These are phyloP conservation scores for Notothenia rossii DNA, from an alignment of 2,113 vertebrate genomes.

Conservation along the genomic window DNA sequence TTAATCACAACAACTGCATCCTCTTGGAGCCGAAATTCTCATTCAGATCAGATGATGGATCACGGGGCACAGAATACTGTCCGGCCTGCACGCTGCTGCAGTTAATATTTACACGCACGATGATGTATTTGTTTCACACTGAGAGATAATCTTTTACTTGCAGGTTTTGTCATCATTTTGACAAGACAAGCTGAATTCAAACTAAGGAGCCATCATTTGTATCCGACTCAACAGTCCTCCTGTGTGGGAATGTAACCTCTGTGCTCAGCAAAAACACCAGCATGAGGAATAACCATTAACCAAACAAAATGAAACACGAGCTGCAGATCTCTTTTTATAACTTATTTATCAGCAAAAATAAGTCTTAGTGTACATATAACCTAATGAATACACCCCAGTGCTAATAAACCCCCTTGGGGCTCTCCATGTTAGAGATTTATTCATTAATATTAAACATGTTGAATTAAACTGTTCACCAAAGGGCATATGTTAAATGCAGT, in stretches of 20 bases:
- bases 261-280: conserved; percentile 47
- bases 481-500: conserved; percentile 39
- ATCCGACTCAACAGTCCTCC: conserved; percentile 15
- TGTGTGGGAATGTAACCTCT: neutral
- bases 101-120: conserved; percentile 1
- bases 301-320: conserved; percentile 31
- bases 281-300: conserved; percentile 42
- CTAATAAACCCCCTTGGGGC: neutral
- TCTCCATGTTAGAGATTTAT: conserved; percentile 4
- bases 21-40: conserved; percentile 16
- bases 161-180: conserved; percentile 43
- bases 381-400: conserved; percentile 9
- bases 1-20: neutral
- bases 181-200: conserved; percentile 41
- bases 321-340: conserved; percentile 1
- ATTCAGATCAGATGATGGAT: neutral
- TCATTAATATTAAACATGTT: conserved; percentile 45
- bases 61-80: neutral
- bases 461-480: conserved; percentile 35
- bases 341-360: conserved; percentile 17
- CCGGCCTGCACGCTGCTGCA: neutral
- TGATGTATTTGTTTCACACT: conserved; percentile 19
- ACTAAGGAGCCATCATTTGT: conserved; percentile 13
- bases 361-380: conserved; percentile 13
- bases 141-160: conserved; percentile 10